A percentile compares a stretch with the other conserved stretches of the same genome.
These are phyloP conservation scores for Daphoenositta chrysoptera DNA, from an alignment of 2,113 vertebrate species.

Conservation along the genomic window DNA sequence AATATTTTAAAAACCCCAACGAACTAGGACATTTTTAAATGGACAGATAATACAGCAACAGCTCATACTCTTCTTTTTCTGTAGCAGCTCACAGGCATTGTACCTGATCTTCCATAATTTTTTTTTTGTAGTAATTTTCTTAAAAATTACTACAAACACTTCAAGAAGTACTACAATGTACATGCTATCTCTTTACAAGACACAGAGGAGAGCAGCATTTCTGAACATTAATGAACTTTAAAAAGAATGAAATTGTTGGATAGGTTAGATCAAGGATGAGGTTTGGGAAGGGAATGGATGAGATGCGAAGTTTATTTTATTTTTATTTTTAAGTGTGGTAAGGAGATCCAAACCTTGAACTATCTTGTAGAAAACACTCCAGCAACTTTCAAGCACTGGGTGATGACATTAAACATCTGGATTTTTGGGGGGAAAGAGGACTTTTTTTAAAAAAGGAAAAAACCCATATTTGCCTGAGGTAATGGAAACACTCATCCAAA, in stretches of 20 bases:
- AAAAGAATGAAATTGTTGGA: background rate
- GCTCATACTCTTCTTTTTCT: background rate
- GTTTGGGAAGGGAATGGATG: background rate
- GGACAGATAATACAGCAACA: background rate
- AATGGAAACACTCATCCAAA: conserved; percentile 28
- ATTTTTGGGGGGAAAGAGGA: background rate
- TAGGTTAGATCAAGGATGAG: background rate
- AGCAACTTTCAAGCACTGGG: background rate
- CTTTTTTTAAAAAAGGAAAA: background rate
- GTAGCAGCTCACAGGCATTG: background rate
- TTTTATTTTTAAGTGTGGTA: background rate
- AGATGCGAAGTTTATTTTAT: background rate
- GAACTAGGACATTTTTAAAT: background rate
- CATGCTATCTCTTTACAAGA: background rate
- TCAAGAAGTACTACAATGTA: background rate
- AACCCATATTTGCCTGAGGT: conserved; percentile 18
- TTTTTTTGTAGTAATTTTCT: no score
- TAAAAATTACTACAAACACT: background rate
- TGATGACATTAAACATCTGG: conserved; percentile 2
- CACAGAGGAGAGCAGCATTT: background rate
- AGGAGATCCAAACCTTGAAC: background rate
- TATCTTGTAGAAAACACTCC: background rate
- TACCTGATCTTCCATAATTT: background rate
- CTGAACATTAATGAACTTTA: background rate
- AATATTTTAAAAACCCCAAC: accelerated